A percentile compares a stretch with the other conserved stretches of the same genome.
Evolutionary conservation across 2,113 vertebrate genomes (phyloP).

Genomic region (Poecile atricapillus): DNA sequence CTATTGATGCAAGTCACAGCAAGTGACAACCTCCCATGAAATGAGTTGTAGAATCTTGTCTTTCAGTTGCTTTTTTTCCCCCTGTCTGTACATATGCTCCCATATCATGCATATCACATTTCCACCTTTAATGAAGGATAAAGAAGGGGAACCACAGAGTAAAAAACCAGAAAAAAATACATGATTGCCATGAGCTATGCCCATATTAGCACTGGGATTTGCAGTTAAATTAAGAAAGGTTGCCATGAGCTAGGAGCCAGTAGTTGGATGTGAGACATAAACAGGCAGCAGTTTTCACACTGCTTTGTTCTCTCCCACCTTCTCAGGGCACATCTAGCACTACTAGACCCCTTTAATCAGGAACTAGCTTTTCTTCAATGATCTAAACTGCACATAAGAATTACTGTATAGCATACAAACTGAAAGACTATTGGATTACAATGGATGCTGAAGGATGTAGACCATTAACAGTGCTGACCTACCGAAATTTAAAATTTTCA

Average conservation of each 20-base stretch:
- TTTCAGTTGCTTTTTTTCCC: background rate
- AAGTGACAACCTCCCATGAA: background rate
- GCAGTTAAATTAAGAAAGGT: background rate
- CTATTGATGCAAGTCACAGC: background rate
- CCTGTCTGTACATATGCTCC: fast-evolving
- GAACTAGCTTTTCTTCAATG: background rate
- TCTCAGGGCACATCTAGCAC: background rate
- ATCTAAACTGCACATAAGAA: background rate
- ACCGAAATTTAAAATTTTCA: background rate
- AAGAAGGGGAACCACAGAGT: background rate
- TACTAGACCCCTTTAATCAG: background rate
- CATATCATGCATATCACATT: background rate
- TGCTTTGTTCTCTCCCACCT: background rate
- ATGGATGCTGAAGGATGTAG: background rate
- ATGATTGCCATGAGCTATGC: background rate
- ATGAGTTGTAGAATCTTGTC: background rate
- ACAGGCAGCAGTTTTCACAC: background rate
- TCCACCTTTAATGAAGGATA: background rate
- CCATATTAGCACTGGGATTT: background rate
- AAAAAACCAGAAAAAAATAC: background rate
- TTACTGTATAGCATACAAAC: background rate
- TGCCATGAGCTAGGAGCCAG: background rate
- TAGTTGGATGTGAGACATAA: background rate
- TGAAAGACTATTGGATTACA: background rate
- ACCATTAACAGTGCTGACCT: background rate